Conservation (phyloP, 1,140 invertebrate species). For the Calephelis virginiensis region DNA sequence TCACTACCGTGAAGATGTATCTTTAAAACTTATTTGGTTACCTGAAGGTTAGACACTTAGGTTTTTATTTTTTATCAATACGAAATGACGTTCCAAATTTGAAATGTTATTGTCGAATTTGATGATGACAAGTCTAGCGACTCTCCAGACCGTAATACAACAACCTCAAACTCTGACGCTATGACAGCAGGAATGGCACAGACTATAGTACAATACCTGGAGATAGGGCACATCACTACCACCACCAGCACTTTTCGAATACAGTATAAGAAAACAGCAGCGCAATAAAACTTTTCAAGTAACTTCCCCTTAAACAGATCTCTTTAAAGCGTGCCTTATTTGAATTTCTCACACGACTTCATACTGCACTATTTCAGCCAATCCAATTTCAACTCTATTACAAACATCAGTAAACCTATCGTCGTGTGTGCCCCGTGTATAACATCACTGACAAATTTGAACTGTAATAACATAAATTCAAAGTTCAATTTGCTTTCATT, state of each 20-base stretch:
- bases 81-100: too few species aligned
- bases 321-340: slow-evolving; percentile 46
- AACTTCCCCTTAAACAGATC: slow-evolving; percentile 39
- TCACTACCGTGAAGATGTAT: too few species aligned
- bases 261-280: slow-evolving; percentile 2
- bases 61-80: too few species aligned
- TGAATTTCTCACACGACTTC: slow-evolving; percentile 45
- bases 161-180: too few species aligned
- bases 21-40: too few species aligned
- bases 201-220: too few species aligned
- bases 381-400: slow-evolving; percentile 35
- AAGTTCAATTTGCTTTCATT: slow-evolving; percentile 20
- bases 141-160: too few species aligned
- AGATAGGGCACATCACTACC: too few species aligned
- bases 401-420: slow-evolving; percentile 4
- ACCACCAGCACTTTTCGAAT: not conserved
- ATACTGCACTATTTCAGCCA: slow-evolving; percentile 19
- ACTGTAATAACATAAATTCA: slow-evolving; percentile 19
- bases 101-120: too few species aligned
- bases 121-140: too few species aligned
- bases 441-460: slow-evolving; percentile 15
- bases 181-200: too few species aligned
- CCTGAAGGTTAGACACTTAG: too few species aligned
- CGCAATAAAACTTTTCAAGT: slow-evolving; percentile 21
- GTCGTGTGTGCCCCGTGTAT: not conserved